Percentiles rank a stretch among this genome's conserved stretches.
phyloP scores from a whole-genome alignment of 2,797 vertebrate genomes.

The Tadarida brasiliensis region DNA sequence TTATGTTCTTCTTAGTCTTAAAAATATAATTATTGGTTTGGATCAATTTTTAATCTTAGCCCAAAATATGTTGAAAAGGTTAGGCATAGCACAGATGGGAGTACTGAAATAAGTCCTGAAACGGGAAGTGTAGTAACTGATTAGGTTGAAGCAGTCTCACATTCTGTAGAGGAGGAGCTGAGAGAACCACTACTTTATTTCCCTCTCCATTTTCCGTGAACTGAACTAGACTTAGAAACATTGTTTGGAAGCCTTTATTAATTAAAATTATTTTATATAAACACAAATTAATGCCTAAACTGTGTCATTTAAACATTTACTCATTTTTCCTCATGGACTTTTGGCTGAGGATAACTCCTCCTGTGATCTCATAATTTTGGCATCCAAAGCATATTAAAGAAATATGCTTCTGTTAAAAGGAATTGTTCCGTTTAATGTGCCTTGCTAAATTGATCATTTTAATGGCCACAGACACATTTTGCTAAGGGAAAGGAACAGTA shows the following conservation, averaged over 20 bases:
- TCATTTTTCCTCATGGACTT: constrained; percentile 75
- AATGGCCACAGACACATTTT: background rate
- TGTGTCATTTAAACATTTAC: constrained; percentile 76
- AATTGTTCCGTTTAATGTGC: background rate
- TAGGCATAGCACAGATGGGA: background rate
- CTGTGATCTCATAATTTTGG: constrained; percentile 81
- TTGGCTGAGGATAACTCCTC: constrained; percentile 77
- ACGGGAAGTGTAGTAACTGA: background rate
- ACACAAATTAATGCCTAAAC: constrained; percentile 75
- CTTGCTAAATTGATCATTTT: constrained; percentile 21
- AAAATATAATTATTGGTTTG: constrained; percentile 9
- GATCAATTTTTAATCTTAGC: background rate
- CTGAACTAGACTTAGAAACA: background rate
- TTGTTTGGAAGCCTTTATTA: constrained; percentile 36
- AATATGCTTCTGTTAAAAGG: constrained; percentile 58
- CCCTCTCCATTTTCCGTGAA: background rate
- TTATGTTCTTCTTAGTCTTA: constrained; percentile 35
- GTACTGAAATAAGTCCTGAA: background rate
- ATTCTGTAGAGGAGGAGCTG: background rate
- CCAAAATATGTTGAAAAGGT: background rate
- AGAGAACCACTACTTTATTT: background rate
- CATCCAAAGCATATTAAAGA: constrained; percentile 78
- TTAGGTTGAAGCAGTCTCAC: background rate
- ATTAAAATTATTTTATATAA: constrained; percentile 82
- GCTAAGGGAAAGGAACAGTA: background rate